Evolutionary conservation across 2,113 vertebrate species (phyloP).

Genomic region (Ailurus styani): DNA sequence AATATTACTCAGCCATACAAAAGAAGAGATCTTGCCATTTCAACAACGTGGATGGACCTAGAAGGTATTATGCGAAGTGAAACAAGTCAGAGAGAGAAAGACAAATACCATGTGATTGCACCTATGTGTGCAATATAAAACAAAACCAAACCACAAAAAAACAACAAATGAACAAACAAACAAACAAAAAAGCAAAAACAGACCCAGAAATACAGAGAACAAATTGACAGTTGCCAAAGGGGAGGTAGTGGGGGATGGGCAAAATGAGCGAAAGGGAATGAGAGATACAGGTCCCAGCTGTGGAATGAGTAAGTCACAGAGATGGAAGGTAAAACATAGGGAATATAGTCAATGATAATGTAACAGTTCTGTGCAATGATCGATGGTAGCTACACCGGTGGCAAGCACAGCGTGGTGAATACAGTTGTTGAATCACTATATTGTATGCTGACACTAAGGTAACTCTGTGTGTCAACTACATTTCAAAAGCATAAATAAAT

Average conservation of each 20-base stretch:
- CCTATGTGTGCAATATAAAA: background rate
- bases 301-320: background rate
- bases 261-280: background rate
- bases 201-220: background rate
- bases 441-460: background rate
- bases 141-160: too few species aligned
- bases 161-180: background rate
- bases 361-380: background rate
- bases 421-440: background rate
- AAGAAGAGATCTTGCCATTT: background rate
- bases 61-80: background rate
- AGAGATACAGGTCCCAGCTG: background rate
- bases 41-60: background rate
- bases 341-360: background rate
- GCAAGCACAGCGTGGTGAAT: background rate
- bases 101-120: background rate
- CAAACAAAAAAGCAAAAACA: background rate
- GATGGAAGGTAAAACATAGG: background rate
- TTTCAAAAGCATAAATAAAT: background rate
- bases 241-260: background rate
- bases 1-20: too few species aligned
- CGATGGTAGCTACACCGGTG: background rate
- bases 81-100: background rate
- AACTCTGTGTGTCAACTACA: background rate
- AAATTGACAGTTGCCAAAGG: background rate